Evolutionary conservation across 2,797 vertebrate species (phyloP).

Genomic region (Percopsis omiscomaycus): DNA sequence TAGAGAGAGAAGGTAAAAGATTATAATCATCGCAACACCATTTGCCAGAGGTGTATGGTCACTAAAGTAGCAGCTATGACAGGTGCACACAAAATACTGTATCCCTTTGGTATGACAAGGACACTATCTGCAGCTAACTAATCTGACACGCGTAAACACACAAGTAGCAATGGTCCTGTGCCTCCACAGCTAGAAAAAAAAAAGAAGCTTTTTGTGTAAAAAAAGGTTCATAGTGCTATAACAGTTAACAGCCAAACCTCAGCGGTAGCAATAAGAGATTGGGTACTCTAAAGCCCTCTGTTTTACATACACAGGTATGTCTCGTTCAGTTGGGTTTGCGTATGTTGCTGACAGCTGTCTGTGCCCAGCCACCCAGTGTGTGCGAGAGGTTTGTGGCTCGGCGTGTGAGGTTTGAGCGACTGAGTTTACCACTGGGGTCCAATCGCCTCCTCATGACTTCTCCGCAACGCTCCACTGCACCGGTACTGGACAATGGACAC

Average conservation of each 20-base stretch:
- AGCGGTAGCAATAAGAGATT: slow-evolving; percentile 26
- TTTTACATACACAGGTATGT: slow-evolving; percentile 23
- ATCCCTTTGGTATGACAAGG: slow-evolving; percentile 47
- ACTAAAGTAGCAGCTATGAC: slow-evolving; percentile 55
- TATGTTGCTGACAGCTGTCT: slow-evolving; percentile 64
- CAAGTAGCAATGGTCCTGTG: slow-evolving; percentile 21
- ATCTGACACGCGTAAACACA: slow-evolving; percentile 58
- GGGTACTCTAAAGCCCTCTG: slow-evolving; percentile 38
- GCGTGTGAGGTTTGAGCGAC: slow-evolving; percentile 66
- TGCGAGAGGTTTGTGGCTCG: slow-evolving; percentile 63
- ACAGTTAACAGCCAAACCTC: slow-evolving; percentile 41
- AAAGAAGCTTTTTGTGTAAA: not conserved
- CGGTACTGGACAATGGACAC: slow-evolving; percentile 42
- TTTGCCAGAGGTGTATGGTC: not conserved
- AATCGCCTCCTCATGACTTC: slow-evolving; percentile 64
- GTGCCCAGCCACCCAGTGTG: slow-evolving; percentile 70
- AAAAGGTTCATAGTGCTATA: slow-evolving; percentile 32
- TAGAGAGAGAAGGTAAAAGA: not conserved
- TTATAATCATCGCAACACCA: not conserved
- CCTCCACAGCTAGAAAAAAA: slow-evolving; percentile 16
- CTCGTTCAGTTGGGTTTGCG: slow-evolving; percentile 63
- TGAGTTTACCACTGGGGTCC: slow-evolving; percentile 68
- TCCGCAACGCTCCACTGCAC: slow-evolving; percentile 46
- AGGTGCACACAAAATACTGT: slow-evolving; percentile 28
- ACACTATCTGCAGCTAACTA: slow-evolving; percentile 39